A percentile compares a stretch with the other conserved stretches of the same genome.
Evolutionary conservation across 2,113 vertebrate species (phyloP).

Genomic region (Clarias macrocephalus): DNA sequence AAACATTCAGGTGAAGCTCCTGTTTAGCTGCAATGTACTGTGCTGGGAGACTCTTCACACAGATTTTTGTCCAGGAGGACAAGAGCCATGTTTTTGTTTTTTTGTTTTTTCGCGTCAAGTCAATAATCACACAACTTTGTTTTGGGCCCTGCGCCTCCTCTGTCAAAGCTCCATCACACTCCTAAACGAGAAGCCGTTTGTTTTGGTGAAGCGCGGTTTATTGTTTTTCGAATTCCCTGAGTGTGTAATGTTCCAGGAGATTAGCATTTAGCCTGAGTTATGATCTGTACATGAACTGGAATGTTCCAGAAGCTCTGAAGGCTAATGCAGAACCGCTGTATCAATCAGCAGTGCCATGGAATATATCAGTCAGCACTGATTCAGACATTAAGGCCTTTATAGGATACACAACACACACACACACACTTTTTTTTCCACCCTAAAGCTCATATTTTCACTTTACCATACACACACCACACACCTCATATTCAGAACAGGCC

Average conservation of each 20-base stretch:
- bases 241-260: slow-evolving; percentile 19
- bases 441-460: not conserved
- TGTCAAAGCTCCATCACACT: not conserved
- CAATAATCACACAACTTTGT: not conserved
- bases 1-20: not conserved
- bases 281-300: slow-evolving; percentile 3
- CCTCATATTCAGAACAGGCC: not conserved
- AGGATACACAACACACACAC: not conserved
- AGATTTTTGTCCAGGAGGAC: not conserved
- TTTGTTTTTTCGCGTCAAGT: too few species aligned
- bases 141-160: not conserved
- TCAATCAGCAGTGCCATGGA: slow-evolving; percentile 11
- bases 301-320: slow-evolving; percentile 34
- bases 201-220: not conserved
- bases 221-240: slow-evolving; percentile 4
- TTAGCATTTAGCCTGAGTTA: slow-evolving; percentile 17
- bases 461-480: not conserved
- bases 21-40: not conserved
- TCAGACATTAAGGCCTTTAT: slow-evolving; percentile 3
- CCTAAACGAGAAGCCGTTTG: not conserved
- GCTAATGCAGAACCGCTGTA: slow-evolving; percentile 8
- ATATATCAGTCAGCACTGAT: slow-evolving; percentile 26
- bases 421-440: not conserved
- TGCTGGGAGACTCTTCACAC: not conserved
- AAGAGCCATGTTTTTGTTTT: not conserved